These are phyloP conservation scores for Nomada goodeniana DNA, from an alignment of 2,888 invertebrate species.

Conservation along the genomic window DNA sequence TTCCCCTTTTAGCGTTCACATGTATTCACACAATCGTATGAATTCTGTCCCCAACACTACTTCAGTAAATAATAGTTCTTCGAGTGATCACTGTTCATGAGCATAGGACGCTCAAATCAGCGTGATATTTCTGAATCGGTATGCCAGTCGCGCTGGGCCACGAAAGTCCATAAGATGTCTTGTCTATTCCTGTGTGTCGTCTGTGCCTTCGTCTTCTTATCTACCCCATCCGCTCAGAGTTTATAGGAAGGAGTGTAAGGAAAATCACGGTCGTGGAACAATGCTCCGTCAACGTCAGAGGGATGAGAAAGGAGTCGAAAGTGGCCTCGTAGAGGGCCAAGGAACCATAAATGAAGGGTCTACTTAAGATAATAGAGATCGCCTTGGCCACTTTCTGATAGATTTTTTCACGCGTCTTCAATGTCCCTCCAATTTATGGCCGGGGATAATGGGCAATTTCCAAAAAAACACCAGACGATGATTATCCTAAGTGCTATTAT, in stretches of 20 bases:
- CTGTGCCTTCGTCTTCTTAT: conserved; percentile 34
- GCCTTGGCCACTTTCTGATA: conserved; percentile 73
- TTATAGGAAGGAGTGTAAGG: conserved; percentile 37
- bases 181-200: too few relatives aligned
- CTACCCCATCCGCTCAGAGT: conserved; percentile 39
- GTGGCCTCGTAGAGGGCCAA: conserved; percentile 62
- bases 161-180: too few relatives aligned
- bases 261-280: conserved; percentile 63
- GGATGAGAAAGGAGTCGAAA: conserved; percentile 65
- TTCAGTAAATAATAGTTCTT: too few relatives aligned
- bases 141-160: too few relatives aligned
- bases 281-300: conserved; percentile 79
- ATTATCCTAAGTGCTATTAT: conserved; percentile 65
- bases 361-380: conserved; percentile 81
- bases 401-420: conserved; percentile 72
- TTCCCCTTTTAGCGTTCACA: too few relatives aligned
- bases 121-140: too few relatives aligned
- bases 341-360: conserved; percentile 72
- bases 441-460: conserved; percentile 74
- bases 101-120: too few relatives aligned
- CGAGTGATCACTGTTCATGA: too few relatives aligned
- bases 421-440: conserved; percentile 74
- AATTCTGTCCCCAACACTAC: too few relatives aligned
- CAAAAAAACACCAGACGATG: conserved; percentile 54
- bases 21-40: too few relatives aligned